A percentile compares a stretch with the other conserved stretches of the same genome.
phyloP scores from a whole-genome alignment of 2,797 vertebrate genomes.

The Trematomus bernacchii region DNA sequence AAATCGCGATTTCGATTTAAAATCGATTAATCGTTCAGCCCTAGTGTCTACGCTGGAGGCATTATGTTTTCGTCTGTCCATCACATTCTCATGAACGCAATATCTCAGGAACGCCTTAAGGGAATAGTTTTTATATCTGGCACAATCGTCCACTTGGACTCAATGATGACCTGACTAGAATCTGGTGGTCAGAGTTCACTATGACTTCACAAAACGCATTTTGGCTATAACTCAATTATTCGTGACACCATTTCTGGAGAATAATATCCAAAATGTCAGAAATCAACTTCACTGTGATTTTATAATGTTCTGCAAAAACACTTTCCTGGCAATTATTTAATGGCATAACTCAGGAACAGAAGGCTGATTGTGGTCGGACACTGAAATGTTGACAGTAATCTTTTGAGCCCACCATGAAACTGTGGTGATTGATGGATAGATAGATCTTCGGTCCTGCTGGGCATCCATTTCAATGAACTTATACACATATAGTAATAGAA shows the following conservation, averaged over 20 bases:
- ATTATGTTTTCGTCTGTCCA: not conserved
- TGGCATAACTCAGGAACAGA: not conserved
- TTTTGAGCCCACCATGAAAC: not conserved
- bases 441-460: too few relatives aligned
- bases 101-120: not conserved
- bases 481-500: too few relatives aligned
- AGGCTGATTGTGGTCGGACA: not conserved
- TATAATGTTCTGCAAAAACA: not conserved
- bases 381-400: not conserved
- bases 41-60: too few relatives aligned
- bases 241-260: not conserved
- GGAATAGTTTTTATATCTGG: not conserved
- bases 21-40: too few relatives aligned
- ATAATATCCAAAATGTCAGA: not conserved
- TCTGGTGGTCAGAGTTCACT: too few relatives aligned
- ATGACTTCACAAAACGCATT: too few relatives aligned
- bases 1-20: too few relatives aligned
- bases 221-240: not conserved
- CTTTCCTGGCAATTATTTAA: not conserved
- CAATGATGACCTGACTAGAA: too few relatives aligned
- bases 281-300: too few relatives aligned
- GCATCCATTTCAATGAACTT: too few relatives aligned
- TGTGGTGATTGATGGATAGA: not conserved
- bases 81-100: not conserved
- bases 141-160: not conserved